Base-by-base conservation (phyloP, 1,140 invertebrate species). In the Gonatopus flavifemur region DNA sequence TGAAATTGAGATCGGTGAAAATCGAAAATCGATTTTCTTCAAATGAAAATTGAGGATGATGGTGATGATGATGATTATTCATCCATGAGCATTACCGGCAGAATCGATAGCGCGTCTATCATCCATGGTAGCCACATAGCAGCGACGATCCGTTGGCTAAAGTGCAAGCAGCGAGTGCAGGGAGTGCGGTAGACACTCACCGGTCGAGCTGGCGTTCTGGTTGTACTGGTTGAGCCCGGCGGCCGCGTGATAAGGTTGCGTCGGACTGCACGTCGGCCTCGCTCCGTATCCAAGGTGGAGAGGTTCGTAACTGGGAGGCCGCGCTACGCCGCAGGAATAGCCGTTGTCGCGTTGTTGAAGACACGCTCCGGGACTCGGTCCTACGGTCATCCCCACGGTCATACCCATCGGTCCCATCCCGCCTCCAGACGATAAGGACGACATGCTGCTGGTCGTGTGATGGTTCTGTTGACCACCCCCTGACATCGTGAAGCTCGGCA, bases 271-370 rank as follows among this genome's bases (percentile, higher is more conserved):
- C 2, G 84, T 82, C 5, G 83, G 79, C 32, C 85, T 76, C 18
- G 85, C 79, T 6, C 84, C 84, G 67, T 83, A 85, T 37, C 83
- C 81, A 3, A 89, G 80, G 49, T 86, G 82, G 13, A 89, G 73
- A 2, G 84, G 82, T 57, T 89, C 87, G 70, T 89, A 86, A 24
- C 75, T 75, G 9, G 81, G 76, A 1, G 81, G 72, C 33, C 82
- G 64, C 25, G 80, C 76, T 66, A 88, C 86, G 35, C 81, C 81
- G 70, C 87, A 88, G 22, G 81, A 80, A 52, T 87, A 87, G 12
- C 74, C 74, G 53, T 80, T 81, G 57, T 87, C 85, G 9, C 84
- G 76, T 64, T 87, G 85, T 66, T 89, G 87, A 13, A 89, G 77
- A 73, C 87, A 85, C 1, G 83, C 79, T 3, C 80, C 80, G 0